Evolutionary conservation across 2,113 vertebrate species (phyloP), one percentile per base, ranked within the genome.

Genomic region (Cebidichthys violaceus): DNA sequence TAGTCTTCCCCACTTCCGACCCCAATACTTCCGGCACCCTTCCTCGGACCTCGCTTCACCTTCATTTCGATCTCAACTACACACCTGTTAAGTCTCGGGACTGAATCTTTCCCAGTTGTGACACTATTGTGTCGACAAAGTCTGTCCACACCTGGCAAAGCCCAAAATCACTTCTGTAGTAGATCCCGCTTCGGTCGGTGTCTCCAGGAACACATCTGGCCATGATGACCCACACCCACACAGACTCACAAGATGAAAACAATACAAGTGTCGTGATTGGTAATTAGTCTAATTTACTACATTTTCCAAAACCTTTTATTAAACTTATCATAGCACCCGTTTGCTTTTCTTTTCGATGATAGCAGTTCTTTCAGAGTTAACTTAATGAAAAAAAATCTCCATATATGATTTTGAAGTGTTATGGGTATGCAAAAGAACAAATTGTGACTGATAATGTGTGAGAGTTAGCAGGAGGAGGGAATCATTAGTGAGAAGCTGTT

Each of bases 361-460:
- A 8, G 14, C 17, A 79, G 18, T 50, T 74, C 39, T 81, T 65
- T 68, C 11, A 69, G 50, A 85, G 79, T 71, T 43, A 81, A 86
- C 72, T 81, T 78, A 29, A 69, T 70, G 33, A 70, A 37, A 75
- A 75, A 47, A 75, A 81, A 52, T 68, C 55, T 68, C 64, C 22
- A 55, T 70, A 79, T 71, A 82, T 75, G 75, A 83, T 81, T 54
- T 41, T 64, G 27, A 82, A 82, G 81, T 80, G 79, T 68, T 73
- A 43, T 73, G 54, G 33, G 59, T 1, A 59, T 27, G 70, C 33
- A 64, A 60, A 84, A 81, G 78, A 91, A 88, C 60, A 82, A 78
- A 78, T 35, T 86, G 77, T 78, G 43, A 85, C 80, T 74, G 86
- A 75, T 71, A 86, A 81, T 60, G 88, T 82, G 81, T 67, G 86